A percentile compares a stretch with the other conserved stretches of the same genome.
phyloP scores from a whole-genome alignment of 1,140 invertebrate species.

The Drosophila burlai region DNA sequence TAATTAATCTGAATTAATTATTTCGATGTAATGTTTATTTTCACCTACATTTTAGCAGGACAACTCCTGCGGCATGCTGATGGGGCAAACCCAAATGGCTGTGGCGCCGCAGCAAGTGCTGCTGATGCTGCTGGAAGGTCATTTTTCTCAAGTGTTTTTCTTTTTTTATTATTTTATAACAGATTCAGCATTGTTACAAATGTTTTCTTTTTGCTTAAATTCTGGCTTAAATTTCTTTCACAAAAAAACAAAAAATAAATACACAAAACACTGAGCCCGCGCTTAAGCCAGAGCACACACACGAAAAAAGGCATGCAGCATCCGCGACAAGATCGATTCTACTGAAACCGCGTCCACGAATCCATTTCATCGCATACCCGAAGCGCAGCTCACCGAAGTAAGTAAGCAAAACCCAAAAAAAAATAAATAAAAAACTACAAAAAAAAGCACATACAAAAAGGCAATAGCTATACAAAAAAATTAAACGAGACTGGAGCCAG shows the following conservation, averaged over 20 bases:
- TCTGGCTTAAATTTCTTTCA: not conserved
- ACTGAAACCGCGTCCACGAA: slow-evolving; percentile 65
- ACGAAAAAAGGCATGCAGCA: slow-evolving; percentile 59
- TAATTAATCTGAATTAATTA: not conserved
- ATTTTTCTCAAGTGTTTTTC: slow-evolving; percentile 24
- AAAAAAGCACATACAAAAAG: slow-evolving; percentile 13
- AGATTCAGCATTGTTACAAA: not conserved
- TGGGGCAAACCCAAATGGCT: slow-evolving; percentile 39
- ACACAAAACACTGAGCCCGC: slow-evolving; percentile 8
- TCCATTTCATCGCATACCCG: slow-evolving; percentile 36
- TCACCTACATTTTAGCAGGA: slow-evolving; percentile 78
- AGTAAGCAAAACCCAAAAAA: slow-evolving; percentile 25
- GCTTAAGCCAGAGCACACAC: slow-evolving; percentile 26
- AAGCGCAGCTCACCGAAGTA: slow-evolving; percentile 38
- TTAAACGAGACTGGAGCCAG: slow-evolving; percentile 30
- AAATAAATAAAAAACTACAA: slow-evolving; percentile 7
- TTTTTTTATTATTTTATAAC: not conserved
- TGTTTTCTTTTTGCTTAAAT: too few relatives aligned
- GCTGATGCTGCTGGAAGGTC: slow-evolving; percentile 70
- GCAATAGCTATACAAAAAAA: slow-evolving; percentile 47
- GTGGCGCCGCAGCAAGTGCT: slow-evolving; percentile 30
- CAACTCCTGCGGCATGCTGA: slow-evolving; percentile 66
- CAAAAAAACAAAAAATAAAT: slow-evolving; percentile 1
- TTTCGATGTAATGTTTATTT: not conserved
- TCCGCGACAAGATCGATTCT: slow-evolving; percentile 84